Evolutionary conservation across 2,113 vertebrate species (phyloP), one percentile per base, ranked within the genome.

Genomic region (Dipodomys merriami): DNA sequence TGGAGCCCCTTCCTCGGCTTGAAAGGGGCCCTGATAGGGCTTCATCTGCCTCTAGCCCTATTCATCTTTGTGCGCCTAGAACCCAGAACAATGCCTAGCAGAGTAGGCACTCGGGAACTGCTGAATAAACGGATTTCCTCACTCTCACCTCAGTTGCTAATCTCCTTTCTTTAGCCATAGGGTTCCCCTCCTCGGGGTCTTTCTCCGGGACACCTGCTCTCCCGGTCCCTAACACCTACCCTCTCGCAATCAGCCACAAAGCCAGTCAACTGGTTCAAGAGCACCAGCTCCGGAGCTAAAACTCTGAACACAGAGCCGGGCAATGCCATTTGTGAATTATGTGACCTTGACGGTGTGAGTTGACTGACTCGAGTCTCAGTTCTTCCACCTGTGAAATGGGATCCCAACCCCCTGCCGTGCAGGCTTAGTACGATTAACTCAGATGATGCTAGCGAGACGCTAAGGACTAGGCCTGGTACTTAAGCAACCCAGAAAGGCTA

Each of bases 241-340:
- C 93, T 88, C 46, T 79, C 57, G 74, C 76, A 64, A 23, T 29
- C 62, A 79, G 86, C 69, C 96, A 96, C 93, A 96, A 96, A 95
- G 95, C 94, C 76, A n/a, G n/a, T n/a, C 27, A 57, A 35, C 53
- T 97, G 95, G 68, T 96, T 98, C 80, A 97, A 98, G 95, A 97
- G 96, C 83, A 97, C 98, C 1, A 97, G 96, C 93, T 99, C 98
- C 8, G 98, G 98, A 81, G 98, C 98, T 98, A 99, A 99, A 97
- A 90, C 85, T 94, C 83, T n/a, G 57, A 81, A 77, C 27, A 65
- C 84, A n/a, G 77, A 81, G 46, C 83, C 35, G 65, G 29, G 74
- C 77, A 68, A 85, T 87, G 73, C 78, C 65, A 72, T 98, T 96
- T 90, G 86, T 72, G 23, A 72, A 29, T 65, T 65, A 4, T 35